Percentiles rank a stretch among this genome's conserved stretches.
Conservation (phyloP, 92 coral and sea anemone species). For the Scolanthus callimorphus region DNA sequence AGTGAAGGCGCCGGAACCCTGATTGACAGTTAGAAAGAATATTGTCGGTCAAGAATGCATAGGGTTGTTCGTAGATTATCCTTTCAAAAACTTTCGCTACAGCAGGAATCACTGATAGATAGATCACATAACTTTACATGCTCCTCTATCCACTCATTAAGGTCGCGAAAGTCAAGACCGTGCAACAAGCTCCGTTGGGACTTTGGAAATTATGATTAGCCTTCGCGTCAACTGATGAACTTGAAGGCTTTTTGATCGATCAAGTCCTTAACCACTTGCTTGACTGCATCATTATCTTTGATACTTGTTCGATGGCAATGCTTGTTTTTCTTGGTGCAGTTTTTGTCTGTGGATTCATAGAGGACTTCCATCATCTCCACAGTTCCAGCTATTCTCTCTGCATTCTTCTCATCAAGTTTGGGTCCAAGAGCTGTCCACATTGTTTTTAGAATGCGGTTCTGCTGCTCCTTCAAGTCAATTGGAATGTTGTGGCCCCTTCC, state of each 20-base stretch:
- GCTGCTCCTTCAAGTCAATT: too few species aligned
- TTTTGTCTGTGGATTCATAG: constrained; percentile 33
- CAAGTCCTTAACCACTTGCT: constrained; percentile 28
- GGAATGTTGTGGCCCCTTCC: constrained; percentile 37
- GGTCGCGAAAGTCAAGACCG: constrained; percentile 48
- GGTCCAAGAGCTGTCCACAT: constrained; percentile 61
- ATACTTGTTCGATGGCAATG: constrained; percentile 13
- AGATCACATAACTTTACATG: constrained; percentile 48
- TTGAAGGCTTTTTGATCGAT: constrained; percentile 22
- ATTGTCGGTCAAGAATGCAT: too few species aligned
- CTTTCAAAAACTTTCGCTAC: too few species aligned
- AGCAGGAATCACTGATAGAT: constrained; percentile 34
- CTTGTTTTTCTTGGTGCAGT: constrained; percentile 21
- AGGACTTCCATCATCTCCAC: constrained; percentile 30
- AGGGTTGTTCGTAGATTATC: too few species aligned
- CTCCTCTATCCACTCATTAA: constrained; percentile 40
- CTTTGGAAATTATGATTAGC: constrained; percentile 48
- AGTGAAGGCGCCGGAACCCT: too few species aligned
- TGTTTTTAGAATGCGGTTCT: too few species aligned
- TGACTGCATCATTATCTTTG: constrained; percentile 45
- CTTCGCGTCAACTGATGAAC: constrained; percentile 24
- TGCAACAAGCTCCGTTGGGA: constrained; percentile 28
- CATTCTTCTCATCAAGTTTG: constrained; percentile 44
- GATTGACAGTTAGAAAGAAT: too few species aligned
- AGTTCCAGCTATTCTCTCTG: constrained; percentile 53